Base-by-base conservation (phyloP, 2,113 vertebrate species). In the Vicugna pacos region DNA sequence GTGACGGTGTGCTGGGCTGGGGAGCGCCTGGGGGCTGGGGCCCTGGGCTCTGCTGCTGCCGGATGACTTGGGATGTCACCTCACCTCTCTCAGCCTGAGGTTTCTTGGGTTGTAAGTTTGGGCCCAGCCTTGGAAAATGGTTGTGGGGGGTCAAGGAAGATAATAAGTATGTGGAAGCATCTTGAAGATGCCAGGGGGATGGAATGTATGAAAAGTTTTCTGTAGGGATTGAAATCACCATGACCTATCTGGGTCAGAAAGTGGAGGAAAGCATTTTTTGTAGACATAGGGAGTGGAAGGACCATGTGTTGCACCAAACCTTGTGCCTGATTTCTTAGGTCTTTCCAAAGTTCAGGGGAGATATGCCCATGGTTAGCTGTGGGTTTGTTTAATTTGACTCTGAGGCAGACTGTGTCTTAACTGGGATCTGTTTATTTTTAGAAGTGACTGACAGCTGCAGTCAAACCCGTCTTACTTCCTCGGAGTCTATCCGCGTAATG, bases 381-480 rank as follows among this genome's bases (percentile, higher is more conserved):
- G 90, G 79, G 30, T 79, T 91, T 1, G 1, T 26, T 64, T 54
- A n/a, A 76, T 52, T 10, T 70, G 60, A 42, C 48, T 75, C 46
- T 38, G 69, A 92, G 70, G n/a, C 42, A 67, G 30, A 32, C 30
- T 20, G 2, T 48, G 22, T 30, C 32, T 62, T 14, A 3, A 4
- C 42, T 30, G n/a, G 85, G 60, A 35, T 72, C 35, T 62, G 14
- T 83, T 91, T 70, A 72, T 70, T 90, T 76, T 84, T 35, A 20
- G 35, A 82, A 82, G 35, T 69, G 77, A 81, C 26, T 50, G 91
- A 42, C 7, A 58, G 80, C 48, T 52, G 65, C 91, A 46, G 89
- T 89, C n/a, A 91, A 83, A 97, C 96, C 85, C 75, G 72, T 89
- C 64, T 52, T 69, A 81, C 70, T 58, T 64, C 56, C 89, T 50